Base-by-base conservation (phyloP, 2,797 vertebrate genomes). In the Pangasius djambal region DNA sequence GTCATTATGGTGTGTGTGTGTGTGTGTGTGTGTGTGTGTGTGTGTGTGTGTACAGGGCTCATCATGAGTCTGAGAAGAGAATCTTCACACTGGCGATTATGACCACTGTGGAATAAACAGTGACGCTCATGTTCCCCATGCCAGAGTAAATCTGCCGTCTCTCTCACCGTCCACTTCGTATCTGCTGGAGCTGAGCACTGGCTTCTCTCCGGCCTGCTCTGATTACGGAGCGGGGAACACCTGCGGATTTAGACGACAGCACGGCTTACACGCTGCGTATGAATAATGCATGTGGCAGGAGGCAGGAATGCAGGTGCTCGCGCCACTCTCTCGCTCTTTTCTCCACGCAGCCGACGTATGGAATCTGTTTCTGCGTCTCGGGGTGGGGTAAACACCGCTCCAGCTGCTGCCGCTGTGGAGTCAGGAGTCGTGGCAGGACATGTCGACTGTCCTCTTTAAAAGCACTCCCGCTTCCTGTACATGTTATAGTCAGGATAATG, bases 211-310 rank as follows among this genome's bases (percentile, higher is more conserved):
- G 70, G 87, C 86, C 87, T 74, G 85, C 89, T 91, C 91, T 91
- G 91, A 93, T 92, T 90, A 90, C 69, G 55, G 74, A 28, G 84
- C 85, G 55, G 85, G 87, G 86, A 79, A 91, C 57, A 84, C 91
- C 89, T 50, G 87, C 88, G 70, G 91, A 37, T 91, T 88, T 85
- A 86, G 86, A 87, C 86, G 84, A 88, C 83, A 83, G 90, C 89
- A 87, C 82, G 57, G 85, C 52, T 79, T 83, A 78, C 90, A 89
- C 31, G 63, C 92, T 44, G 89, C 9, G 77, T 63, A 78, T 92
- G 89, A 88, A 91, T 92, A 90, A 92, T 92, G 89, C 89, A 92
- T 91, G 88, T 12, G 59, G 48, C 85, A 2, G 28, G 20, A 69
- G 87, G 82, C 75, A 40, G 67, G 84, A 79, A 69, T 83, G 63